Base-by-base conservation (phyloP, 2,888 invertebrate species). In the Altica lythri region DNA sequence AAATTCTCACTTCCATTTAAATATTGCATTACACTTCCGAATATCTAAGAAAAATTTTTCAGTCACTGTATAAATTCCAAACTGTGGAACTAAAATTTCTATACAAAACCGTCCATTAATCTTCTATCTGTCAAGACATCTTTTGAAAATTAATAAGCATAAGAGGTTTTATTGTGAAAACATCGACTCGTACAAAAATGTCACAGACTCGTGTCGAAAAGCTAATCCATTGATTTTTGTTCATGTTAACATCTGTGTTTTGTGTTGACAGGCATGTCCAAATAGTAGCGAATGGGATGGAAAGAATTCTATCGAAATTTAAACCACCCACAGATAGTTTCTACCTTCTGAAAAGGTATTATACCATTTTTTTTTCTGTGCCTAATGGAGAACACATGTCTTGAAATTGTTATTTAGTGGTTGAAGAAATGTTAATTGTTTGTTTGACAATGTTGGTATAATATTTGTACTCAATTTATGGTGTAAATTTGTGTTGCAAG, bases 251-350 rank as follows among this genome's bases (percentile, higher is more conserved):
- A 42, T 43, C 27, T 30, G 32, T 53, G 38, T 30, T 17, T 29
- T 45, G 25, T 52, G 57, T 40, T 51, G 61, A 63, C 65, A 62
- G 50, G 58, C 66, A 57, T 62, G 61, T 61, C 64, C 61, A 62
- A 62, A 64, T 59, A 59, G 60, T 61, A 59, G 62, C 59, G 62
- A 64, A 62, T 63, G 40, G 45, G 18, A 25, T 29, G 27, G 37
- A 38, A 35, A 32, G 16, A 37, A 37, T 51, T 30, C 18, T 35
- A 51, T 29, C 18, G 29, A 44, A 51, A n/a, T n/a, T n/a, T n/a
- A n/a, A n/a, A 48, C 54, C 48, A 49, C 38, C 50, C 49, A 42
- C 53, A 50, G 57, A 17, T 29, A 48, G n/a, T n/a, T n/a, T n/a
- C n/a, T n/a, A n/a, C n/a, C n/a, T n/a, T n/a, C n/a, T n/a, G n/a